A percentile compares a stretch with the other conserved stretches of the same genome.
Evolutionary conservation across 2,888 invertebrate species (phyloP).

Genomic region (Digitonthophagus gazella): DNA sequence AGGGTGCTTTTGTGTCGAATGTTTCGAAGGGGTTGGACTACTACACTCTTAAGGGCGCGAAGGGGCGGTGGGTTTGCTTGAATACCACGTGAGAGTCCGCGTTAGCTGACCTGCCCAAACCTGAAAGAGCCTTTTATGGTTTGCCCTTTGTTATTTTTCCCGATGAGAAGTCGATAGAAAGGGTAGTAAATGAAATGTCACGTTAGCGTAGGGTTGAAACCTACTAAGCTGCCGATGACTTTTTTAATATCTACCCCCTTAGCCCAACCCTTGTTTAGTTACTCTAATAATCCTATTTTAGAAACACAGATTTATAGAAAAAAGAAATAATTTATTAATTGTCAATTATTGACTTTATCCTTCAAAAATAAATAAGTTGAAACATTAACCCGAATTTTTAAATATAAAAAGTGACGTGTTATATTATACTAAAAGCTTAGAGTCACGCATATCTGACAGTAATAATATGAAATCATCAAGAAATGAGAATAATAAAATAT

Average conservation of each 20-base stretch:
- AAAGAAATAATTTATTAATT: no score
- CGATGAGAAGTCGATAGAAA: constrained; percentile 8
- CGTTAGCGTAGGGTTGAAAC: no score
- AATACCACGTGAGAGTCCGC: neutral
- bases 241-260: neutral
- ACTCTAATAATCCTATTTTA: neutral
- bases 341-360: no score
- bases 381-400: neutral
- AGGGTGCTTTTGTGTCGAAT: neutral
- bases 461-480: neutral
- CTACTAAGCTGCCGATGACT: neutral
- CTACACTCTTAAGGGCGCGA: neutral
- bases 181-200: constrained; percentile 14
- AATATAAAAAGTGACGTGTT: neutral
- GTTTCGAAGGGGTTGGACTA: neutral
- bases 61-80: no score
- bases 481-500: neutral
- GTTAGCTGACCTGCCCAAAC: neutral
- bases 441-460: neutral
- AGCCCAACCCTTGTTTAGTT: no score
- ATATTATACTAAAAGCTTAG: neutral
- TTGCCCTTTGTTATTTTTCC: constrained; percentile 8
- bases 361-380: no score
- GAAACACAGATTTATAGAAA: no score
- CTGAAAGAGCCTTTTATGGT: neutral